These are phyloP conservation scores for Lamellibrachia luymesi DNA, from an alignment of 1,140 invertebrate genomes.

Conservation along the genomic window DNA sequence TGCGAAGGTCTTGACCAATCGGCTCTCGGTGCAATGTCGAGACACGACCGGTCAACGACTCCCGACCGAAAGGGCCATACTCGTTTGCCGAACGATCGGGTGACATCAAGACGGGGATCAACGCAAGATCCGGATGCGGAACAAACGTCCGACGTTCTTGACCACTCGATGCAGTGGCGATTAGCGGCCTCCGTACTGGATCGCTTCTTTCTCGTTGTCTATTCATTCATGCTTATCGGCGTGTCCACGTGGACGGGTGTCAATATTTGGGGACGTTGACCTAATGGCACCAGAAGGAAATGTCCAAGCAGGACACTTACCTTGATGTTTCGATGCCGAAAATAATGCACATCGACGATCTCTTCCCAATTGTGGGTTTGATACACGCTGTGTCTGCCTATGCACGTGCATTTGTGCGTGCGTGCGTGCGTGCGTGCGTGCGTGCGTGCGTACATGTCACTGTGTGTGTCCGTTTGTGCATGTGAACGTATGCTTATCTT, in stretches of 20 bases:
- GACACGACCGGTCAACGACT: not conserved
- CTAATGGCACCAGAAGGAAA: not conserved
- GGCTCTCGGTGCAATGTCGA: not conserved
- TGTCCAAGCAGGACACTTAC: not conserved
- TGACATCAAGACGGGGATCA: not conserved
- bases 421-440: no score
- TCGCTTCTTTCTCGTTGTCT: not conserved
- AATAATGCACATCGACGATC: not conserved
- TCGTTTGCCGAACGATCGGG: not conserved
- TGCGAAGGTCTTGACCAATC: no score
- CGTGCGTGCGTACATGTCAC: no score
- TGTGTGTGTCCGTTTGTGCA: no score
- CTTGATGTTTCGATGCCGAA: not conserved
- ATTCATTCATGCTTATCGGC: not conserved
- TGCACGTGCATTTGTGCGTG: no score
- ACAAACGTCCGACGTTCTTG: not conserved
- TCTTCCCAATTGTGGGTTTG: not conserved
- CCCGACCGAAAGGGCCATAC: not conserved
- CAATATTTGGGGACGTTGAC: not conserved
- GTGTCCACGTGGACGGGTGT: not conserved
- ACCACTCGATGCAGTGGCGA: not conserved
- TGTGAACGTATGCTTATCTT: no score
- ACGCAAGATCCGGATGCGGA: not conserved
- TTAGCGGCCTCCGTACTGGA: not conserved
- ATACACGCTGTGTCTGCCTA: not conserved